Conservation (phyloP, 2,888 invertebrate species). For the Smittia sp. region DNA sequence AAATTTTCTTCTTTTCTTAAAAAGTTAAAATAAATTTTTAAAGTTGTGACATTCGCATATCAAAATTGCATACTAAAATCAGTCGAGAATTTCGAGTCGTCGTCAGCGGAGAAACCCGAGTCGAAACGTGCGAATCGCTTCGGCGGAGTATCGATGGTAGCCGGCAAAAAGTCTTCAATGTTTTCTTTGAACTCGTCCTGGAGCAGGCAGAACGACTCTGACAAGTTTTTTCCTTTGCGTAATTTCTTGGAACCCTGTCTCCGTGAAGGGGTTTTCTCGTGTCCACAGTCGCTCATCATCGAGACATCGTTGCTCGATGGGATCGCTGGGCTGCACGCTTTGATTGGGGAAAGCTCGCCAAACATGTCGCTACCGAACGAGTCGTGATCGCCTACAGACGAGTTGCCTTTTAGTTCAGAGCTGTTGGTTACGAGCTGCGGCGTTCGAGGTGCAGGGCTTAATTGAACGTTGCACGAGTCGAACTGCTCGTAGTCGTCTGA, state of each 20-base stretch:
- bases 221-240: slow-evolving; percentile 30
- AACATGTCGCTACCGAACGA: slow-evolving; percentile 16
- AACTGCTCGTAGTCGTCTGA: slow-evolving; percentile 43
- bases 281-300: background rate
- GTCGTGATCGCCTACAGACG: background rate
- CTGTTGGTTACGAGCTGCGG: slow-evolving; percentile 42
- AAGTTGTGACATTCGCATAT: too few species aligned
- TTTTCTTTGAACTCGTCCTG: slow-evolving; percentile 31
- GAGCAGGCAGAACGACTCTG: slow-evolving; percentile 14
- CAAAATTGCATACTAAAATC: background rate
- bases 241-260: background rate
- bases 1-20: too few species aligned
- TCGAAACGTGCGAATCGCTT: slow-evolving; percentile 1
- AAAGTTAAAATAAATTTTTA: too few species aligned
- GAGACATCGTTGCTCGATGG: slow-evolving; percentile 22
- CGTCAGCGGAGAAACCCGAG: background rate
- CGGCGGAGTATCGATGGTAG: background rate
- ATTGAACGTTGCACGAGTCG: slow-evolving; percentile 36
- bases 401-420: background rate
- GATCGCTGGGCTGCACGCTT: background rate
- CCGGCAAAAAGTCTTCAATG: background rate
- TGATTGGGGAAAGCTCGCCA: slow-evolving; percentile 27
- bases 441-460: slow-evolving; percentile 45
- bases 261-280: background rate
- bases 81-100: background rate